Evolutionary conservation across 37 sponge, comb jelly and placozoan genomes (phyloP), one percentile per base, ranked within the genome.

Genomic region (Spongilla lacustris): DNA sequence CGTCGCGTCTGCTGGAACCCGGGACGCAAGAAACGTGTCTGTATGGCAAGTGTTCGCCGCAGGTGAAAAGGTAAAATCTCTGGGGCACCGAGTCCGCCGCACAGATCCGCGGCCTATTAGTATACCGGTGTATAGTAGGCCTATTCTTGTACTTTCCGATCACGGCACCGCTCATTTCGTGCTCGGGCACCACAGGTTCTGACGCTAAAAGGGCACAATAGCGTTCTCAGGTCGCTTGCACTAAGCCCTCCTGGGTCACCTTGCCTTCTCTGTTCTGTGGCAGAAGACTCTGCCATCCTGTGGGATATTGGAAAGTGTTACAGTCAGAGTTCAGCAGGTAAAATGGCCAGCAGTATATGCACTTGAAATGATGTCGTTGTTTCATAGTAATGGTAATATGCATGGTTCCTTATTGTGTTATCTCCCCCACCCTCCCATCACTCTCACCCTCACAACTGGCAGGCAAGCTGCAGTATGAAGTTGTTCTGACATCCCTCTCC

Each of bases 201-300:
- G 19, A 58, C 58, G 4, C 58, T 58, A 17, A 58, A 58, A 58
- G 58, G 58, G 19, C 58, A 58, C 58, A 58, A 17, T 17, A 36
- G 74, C 66, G 2, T 83, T 50, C 75, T 83, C 66, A 67, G 1
- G 58, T 67, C 68, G 31, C 81, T 23, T 22, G 30, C 19, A 30
- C 81, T 36, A 29, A 50, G 46, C 21, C 69, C 37, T 30, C 86
- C 69, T 72, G 70, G 32, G n/a, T 66, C 66, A 2, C 30, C 71
- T 11, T 14, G 67, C 22, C 73, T 74, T n/a, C 86, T 94, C 36
- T 88, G 89, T 50, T 87, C 89, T 36, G 89, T 87, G 4, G 88
- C 95, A 36, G 75, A 77, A 2, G 85, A 85, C 75, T 68, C 68
- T 14, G 25, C 88, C 1, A 27, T 94, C 34, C 79, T 94, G 19